Evolutionary conservation across 2,888 invertebrate species (phyloP), one percentile per base, ranked within the genome.

Genomic region (Schizotus pectinicornis): DNA sequence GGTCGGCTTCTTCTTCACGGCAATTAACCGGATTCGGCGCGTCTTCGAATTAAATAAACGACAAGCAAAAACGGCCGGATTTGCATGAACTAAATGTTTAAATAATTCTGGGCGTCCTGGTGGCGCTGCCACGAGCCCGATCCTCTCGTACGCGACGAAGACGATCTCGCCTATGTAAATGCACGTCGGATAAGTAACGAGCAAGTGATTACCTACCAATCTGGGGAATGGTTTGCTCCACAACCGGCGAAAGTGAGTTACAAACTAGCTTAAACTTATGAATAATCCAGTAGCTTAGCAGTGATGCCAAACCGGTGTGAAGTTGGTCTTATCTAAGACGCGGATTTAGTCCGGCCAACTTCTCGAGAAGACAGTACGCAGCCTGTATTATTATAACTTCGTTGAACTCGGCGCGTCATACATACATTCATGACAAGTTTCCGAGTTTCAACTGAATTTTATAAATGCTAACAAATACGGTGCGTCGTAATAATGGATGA

Each of bases 281-380:
- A 78, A 77, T 77, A 77, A 78, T 78, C 77, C 76, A 74, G 72
- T 64, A 73, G 77, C 77, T 78, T 76, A 77, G 73, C 74, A 72
- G 67, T 71, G 75, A 74, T 67, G 73, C 74, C 74, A 71, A 73
- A 74, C 75, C 74, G 76, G 76, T 75, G 77, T 75, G 73, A 72
- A 78, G 74, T 75, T 74, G 69, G 70, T 73, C 73, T 77, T 77
- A 77, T 77, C 76, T 77, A 74, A 77, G 77, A 71, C 75, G 67
- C 61, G 74, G 76, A 77, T 77, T 77, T 76, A 74, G 74, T 70
- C 73, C 69, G 64, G 69, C 68, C 68, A 75, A 77, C 70, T 73
- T 75, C 70, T 61, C 61, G 65, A 63, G 67, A 67, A 56, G 52
- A 56, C 67, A 61, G 59, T 66, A 69, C 71, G 70, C 70, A 71